phyloP scores from a whole-genome alignment of 2,113 vertebrate species.

The Plecturocebus donacophilus region DNA sequence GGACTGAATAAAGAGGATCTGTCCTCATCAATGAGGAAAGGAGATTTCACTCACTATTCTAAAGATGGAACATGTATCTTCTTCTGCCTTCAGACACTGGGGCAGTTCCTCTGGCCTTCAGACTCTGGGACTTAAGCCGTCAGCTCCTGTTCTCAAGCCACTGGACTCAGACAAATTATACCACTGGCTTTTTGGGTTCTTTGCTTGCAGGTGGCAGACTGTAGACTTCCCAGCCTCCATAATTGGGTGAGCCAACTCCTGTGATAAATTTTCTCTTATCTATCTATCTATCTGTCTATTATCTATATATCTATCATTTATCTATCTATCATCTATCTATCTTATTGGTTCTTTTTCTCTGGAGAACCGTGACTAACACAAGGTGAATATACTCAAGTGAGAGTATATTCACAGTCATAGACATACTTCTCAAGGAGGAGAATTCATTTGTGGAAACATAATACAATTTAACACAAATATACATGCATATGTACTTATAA shows the following conservation, averaged over 20 bases:
- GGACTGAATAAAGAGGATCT: too few species aligned
- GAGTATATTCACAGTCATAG: too few species aligned
- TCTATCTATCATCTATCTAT: not conserved
- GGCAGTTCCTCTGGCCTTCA: not conserved
- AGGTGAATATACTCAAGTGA: not conserved
- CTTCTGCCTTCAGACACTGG: not conserved
- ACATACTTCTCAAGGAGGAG: not conserved
- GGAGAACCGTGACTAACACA: not conserved
- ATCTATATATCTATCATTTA: not conserved
- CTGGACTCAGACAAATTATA: too few species aligned
- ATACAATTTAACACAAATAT: not conserved
- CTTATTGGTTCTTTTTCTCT: not conserved
- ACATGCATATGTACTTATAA: not conserved
- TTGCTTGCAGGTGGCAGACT: not conserved
- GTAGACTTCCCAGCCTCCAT: not conserved
- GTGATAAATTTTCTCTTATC: not conserved
- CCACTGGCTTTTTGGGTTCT: not conserved
- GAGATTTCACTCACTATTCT: not conserved
- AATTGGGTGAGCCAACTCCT: not conserved
- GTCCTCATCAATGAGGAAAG: not conserved
- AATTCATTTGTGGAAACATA: not conserved
- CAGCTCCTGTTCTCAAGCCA: too few species aligned
- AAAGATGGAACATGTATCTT: not conserved
- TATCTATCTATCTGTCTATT: rapidly evolving
- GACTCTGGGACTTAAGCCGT: too few species aligned